Percentiles rank a stretch among this genome's conserved stretches.
Evolutionary conservation across 2,888 invertebrate species (phyloP).

Genomic region (Heliconius charithonia): DNA sequence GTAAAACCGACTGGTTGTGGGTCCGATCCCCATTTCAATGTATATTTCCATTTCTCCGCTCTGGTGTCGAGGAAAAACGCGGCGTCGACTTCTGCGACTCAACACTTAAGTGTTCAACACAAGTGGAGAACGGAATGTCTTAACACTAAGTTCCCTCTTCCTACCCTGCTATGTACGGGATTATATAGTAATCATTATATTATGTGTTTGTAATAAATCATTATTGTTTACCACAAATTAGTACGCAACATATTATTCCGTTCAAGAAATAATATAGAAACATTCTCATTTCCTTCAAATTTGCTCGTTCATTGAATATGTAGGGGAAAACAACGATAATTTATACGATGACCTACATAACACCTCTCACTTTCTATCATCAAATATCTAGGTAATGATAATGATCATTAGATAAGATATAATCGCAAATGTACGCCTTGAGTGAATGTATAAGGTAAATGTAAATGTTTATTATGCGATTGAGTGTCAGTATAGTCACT

Average conservation of each 20-base stretch:
- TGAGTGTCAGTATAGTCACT: no score
- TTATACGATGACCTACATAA: constrained; percentile 8
- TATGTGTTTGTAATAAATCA: background rate
- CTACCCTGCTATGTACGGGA: no score
- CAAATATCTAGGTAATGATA: constrained; percentile 1
- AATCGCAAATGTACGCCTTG: background rate
- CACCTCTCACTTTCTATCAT: constrained; percentile 19
- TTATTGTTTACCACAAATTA: background rate
- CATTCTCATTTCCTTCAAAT: constrained; percentile 5
- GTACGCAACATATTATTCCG: background rate
- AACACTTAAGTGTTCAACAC: no score
- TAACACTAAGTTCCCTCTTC: no score
- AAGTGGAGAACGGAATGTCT: no score
- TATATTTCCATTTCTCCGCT: no score
- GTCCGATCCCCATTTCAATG: no score
- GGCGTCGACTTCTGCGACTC: no score
- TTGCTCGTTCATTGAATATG: constrained; percentile 8
- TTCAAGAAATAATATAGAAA: background rate
- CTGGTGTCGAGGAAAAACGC: no score
- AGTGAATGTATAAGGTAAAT: background rate
- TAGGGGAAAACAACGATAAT: constrained; percentile 13
- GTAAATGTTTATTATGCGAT: no score
- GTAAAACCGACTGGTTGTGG: no score
- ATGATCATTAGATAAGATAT: constrained; percentile 2
- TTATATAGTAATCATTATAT: no score